A percentile compares a stretch with the other conserved stretches of the same genome.
phyloP scores from a whole-genome alignment of 1,140 invertebrate genomes.

The Drosophila neocordata region DNA sequence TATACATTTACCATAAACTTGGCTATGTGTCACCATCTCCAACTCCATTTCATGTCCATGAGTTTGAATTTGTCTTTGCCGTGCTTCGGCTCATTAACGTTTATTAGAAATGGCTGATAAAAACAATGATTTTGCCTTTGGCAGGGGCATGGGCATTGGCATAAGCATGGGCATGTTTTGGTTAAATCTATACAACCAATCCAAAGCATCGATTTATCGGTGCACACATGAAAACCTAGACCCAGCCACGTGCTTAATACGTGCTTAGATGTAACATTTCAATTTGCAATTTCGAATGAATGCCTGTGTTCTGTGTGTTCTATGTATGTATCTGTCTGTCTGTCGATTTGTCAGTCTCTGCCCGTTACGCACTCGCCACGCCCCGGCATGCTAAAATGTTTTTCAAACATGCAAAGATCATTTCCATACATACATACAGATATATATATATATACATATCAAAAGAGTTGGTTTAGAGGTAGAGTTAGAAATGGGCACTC shows the following conservation, averaged over 20 bases:
- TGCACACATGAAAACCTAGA: slow-evolving; percentile 30
- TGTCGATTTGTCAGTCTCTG: slow-evolving; percentile 26
- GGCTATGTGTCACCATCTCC: slow-evolving; percentile 6
- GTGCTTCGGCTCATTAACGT: slow-evolving; percentile 67
- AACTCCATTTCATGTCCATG: slow-evolving; percentile 15
- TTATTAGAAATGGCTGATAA: slow-evolving; percentile 64
- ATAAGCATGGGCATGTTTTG: slow-evolving; percentile 22
- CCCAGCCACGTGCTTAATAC: slow-evolving; percentile 58
- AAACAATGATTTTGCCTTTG: slow-evolving; percentile 52
- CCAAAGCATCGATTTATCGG: slow-evolving; percentile 66
- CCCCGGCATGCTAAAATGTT: slow-evolving; percentile 72
- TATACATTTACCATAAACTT: not conserved
- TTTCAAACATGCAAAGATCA: slow-evolving; percentile 77
- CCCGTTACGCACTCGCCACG: slow-evolving; percentile 72
- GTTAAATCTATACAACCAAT: slow-evolving; percentile 51
- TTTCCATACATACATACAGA: slow-evolving; percentile 51
- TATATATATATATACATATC: slow-evolving; percentile 10
- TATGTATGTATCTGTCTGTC: slow-evolving; percentile 24
- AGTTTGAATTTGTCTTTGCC: slow-evolving; percentile 28
- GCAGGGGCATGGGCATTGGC: slow-evolving; percentile 5
- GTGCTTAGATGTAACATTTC: slow-evolving; percentile 79
- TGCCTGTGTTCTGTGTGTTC: slow-evolving; percentile 31
- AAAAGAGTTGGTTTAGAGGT: not conserved
- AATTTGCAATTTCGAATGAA: slow-evolving; percentile 67
- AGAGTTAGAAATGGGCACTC: not conserved